phyloP scores from a whole-genome alignment of 1,140 invertebrate genomes.

The Reticulitermes speratus region DNA sequence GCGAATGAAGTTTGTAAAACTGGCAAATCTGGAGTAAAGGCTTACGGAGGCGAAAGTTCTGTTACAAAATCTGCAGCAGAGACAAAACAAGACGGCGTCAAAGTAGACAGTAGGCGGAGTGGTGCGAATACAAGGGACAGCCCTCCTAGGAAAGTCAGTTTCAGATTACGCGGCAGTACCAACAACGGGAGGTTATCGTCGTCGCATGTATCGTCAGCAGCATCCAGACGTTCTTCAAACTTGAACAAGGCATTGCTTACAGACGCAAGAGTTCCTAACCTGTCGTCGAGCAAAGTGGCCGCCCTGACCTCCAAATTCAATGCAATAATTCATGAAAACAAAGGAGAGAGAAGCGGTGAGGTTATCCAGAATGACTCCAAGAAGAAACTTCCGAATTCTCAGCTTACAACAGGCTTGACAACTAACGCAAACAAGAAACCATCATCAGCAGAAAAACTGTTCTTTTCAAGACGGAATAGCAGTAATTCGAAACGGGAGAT shows the following conservation, averaged over 20 bases:
- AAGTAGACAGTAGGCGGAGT: background rate
- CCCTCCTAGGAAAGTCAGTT: slow-evolving; percentile 24
- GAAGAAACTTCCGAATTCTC: background rate
- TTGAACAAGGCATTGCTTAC: background rate
- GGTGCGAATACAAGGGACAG: background rate
- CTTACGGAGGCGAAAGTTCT: background rate
- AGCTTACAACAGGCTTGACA: background rate
- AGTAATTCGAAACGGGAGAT: background rate
- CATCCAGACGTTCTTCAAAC: background rate
- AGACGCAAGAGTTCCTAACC: background rate
- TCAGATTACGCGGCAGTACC: background rate
- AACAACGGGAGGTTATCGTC: background rate
- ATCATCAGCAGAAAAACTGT: background rate
- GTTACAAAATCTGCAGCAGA: background rate
- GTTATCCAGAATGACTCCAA: background rate
- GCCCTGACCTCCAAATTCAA: slow-evolving; percentile 38
- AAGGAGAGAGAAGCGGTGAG: background rate
- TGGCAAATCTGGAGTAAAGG: background rate
- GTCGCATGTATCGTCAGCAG: background rate
- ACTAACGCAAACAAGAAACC: background rate
- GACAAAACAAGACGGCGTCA: background rate
- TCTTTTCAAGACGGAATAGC: background rate
- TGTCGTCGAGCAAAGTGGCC: slow-evolving; percentile 35
- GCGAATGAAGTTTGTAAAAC: background rate
- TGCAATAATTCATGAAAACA: slow-evolving; percentile 34